Conservation (phyloP, 2,888 invertebrate genomes). For the Callyntrura guangdongensis region DNA sequence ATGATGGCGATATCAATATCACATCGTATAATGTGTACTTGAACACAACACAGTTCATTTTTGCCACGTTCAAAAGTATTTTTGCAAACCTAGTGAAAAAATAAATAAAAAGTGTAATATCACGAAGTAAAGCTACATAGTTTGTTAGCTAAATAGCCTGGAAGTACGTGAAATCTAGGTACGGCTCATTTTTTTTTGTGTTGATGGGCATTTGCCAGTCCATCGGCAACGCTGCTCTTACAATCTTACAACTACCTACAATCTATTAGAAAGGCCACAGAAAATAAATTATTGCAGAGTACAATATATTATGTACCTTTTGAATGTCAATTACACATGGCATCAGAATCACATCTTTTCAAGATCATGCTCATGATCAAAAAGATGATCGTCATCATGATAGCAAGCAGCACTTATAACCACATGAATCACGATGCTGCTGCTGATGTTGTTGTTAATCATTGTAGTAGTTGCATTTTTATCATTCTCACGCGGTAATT, state of each 20-base stretch:
- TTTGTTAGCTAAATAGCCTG: not conserved
- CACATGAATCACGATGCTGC: slow-evolving; percentile 15
- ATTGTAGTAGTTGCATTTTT: slow-evolving; percentile 41
- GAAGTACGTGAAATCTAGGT: not conserved
- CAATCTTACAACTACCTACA: not conserved
- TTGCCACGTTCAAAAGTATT: not conserved
- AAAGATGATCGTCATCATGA: not conserved
- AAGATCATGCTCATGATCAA: slow-evolving; percentile 35
- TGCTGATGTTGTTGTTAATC: slow-evolving; percentile 24
- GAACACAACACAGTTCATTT: not conserved
- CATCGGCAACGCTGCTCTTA: not conserved
- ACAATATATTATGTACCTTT: slow-evolving; percentile 7
- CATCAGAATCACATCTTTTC: slow-evolving; percentile 53
- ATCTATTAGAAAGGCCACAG: not conserved
- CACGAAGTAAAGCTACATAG: not conserved
- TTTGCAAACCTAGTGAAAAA: not conserved
- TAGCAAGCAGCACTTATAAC: not conserved
- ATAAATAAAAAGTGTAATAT: not conserved
- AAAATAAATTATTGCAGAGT: slow-evolving; percentile 36
- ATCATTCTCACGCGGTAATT: slow-evolving; percentile 62
- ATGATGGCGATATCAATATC: slow-evolving; percentile 47
- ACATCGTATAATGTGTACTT: not conserved
- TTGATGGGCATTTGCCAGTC: not conserved
- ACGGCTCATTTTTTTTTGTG: not conserved
- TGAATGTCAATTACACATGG: slow-evolving; percentile 56